Percentiles rank a stretch among this genome's conserved stretches.
Evolutionary conservation across 2,888 invertebrate genomes (phyloP).

Genomic region (Idaea biselata): DNA sequence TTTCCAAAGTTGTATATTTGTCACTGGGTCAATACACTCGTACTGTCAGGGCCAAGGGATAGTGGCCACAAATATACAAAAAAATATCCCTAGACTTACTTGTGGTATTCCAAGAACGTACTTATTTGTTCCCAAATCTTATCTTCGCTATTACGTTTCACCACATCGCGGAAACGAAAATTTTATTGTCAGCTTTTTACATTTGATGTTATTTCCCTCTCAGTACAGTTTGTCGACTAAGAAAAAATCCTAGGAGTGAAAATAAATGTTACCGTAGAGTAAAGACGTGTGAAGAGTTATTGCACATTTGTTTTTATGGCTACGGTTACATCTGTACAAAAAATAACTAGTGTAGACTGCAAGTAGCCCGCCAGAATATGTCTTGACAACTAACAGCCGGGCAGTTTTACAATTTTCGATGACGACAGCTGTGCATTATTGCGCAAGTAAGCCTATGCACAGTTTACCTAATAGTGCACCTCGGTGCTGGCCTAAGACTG

Average conservation of each 20-base stretch:
- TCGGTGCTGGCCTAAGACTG: too few relatives aligned
- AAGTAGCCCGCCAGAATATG: neutral
- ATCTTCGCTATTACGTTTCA: neutral
- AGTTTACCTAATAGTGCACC: too few relatives aligned
- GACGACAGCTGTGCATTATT: too few relatives aligned
- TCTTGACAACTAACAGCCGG: too few relatives aligned
- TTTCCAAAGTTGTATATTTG: too few relatives aligned
- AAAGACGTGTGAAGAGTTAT: slow-evolving; percentile 46
- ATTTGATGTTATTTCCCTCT: slow-evolving; percentile 7
- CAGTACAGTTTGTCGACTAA: slow-evolving; percentile 22
- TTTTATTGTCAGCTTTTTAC: slow-evolving; percentile 6
- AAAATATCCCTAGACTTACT: neutral
- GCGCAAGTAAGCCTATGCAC: too few relatives aligned
- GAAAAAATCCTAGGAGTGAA: slow-evolving; percentile 38
- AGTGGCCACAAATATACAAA: neutral
- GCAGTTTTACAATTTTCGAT: too few relatives aligned
- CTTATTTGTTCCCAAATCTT: neutral
- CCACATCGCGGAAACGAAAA: slow-evolving; percentile 11
- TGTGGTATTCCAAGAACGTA: neutral
- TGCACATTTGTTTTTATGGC: slow-evolving; percentile 44
- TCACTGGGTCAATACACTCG: neutral
- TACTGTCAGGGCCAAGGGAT: neutral
- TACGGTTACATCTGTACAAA: slow-evolving; percentile 10
- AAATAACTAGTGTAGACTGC: slow-evolving; percentile 3
- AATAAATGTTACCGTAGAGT: slow-evolving; percentile 53